These are phyloP conservation scores for Pelodytes ibericus DNA, from an alignment of 2,797 vertebrate genomes.

Conservation along the genomic window DNA sequence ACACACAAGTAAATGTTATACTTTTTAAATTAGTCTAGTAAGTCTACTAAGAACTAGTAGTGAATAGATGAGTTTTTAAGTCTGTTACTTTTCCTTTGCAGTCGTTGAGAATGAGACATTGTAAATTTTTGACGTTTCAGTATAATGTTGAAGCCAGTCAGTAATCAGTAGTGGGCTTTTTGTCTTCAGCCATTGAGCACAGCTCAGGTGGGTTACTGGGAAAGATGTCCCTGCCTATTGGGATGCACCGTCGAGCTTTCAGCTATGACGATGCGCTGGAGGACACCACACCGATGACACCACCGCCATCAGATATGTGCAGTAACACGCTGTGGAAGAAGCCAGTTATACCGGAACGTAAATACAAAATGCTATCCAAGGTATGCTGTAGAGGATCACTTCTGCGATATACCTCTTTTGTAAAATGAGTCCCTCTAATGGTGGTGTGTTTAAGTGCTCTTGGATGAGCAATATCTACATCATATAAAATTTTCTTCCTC, in stretches of 20 bases:
- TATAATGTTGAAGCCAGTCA: background rate
- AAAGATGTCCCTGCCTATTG: constrained; percentile 84
- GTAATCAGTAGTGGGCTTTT: constrained; percentile 56
- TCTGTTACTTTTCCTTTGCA: too few relatives aligned
- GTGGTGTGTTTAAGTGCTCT: background rate
- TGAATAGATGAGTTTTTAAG: too few relatives aligned
- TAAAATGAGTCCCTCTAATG: background rate
- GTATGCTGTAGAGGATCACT: constrained; percentile 63
- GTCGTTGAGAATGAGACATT: too few relatives aligned
- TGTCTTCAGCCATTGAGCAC: constrained; percentile 74
- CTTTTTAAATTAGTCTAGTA: too few relatives aligned
- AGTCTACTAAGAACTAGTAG: too few relatives aligned
- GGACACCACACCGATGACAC: constrained; percentile 81
- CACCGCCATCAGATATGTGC: constrained; percentile 84
- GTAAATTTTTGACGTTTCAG: too few relatives aligned
- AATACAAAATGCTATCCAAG: constrained; percentile 85
- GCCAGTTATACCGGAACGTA: constrained; percentile 88
- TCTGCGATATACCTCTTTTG: background rate
- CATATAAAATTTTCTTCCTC: background rate
- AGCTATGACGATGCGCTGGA: constrained; percentile 92
- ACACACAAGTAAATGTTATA: too few relatives aligned
- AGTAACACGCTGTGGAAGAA: constrained; percentile 85
- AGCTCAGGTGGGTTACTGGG: constrained; percentile 72
- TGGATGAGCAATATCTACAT: background rate
- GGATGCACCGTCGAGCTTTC: constrained; percentile 83